Evolutionary conservation across 2,888 invertebrate species (phyloP).

Genomic region (Anthrax anthrax): DNA sequence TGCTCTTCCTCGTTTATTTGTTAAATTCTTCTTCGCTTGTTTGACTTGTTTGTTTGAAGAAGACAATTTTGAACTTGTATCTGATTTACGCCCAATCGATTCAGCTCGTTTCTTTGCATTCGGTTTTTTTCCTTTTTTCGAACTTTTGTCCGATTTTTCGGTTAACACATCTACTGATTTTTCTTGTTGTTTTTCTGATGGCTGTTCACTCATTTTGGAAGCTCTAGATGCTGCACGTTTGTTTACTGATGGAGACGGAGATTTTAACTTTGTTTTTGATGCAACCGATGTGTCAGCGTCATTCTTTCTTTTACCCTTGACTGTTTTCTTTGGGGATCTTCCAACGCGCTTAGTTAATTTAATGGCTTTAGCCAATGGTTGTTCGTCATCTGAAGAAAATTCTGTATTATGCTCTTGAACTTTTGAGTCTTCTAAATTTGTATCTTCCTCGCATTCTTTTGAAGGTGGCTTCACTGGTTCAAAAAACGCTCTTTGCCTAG

Average conservation of each 20-base stretch:
- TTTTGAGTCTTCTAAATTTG: slow-evolving; percentile 2
- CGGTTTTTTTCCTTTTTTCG: neutral
- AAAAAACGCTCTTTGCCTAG: slow-evolving; percentile 30
- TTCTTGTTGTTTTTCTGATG: neutral
- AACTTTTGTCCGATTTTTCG: neutral
- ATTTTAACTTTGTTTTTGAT: neutral
- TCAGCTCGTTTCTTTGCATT: neutral
- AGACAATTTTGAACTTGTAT: slow-evolving; percentile 11
- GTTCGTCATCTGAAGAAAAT: slow-evolving; percentile 42
- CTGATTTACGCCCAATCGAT: slow-evolving; percentile 9
- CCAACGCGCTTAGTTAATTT: slow-evolving; percentile 20
- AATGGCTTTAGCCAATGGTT: slow-evolving; percentile 35
- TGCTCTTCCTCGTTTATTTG: slow-evolving; percentile 4
- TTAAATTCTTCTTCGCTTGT: slow-evolving; percentile 12
- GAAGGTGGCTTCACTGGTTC: slow-evolving; percentile 28
- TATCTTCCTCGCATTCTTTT: slow-evolving; percentile 8
- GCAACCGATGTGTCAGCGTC: slow-evolving; percentile 2
- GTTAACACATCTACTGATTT: neutral
- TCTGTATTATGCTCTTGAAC: slow-evolving; percentile 16
- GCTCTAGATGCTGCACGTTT: neutral
- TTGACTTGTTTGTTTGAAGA: no score
- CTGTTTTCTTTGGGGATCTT: slow-evolving; percentile 1
- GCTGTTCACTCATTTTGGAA: neutral
- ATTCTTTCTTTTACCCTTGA: slow-evolving; percentile 10
- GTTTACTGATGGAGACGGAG: neutral